A percentile compares a stretch with the other conserved stretches of the same genome.
Evolutionary conservation across 2,888 invertebrate genomes (phyloP).

Genomic region (Plebejus argus): DNA sequence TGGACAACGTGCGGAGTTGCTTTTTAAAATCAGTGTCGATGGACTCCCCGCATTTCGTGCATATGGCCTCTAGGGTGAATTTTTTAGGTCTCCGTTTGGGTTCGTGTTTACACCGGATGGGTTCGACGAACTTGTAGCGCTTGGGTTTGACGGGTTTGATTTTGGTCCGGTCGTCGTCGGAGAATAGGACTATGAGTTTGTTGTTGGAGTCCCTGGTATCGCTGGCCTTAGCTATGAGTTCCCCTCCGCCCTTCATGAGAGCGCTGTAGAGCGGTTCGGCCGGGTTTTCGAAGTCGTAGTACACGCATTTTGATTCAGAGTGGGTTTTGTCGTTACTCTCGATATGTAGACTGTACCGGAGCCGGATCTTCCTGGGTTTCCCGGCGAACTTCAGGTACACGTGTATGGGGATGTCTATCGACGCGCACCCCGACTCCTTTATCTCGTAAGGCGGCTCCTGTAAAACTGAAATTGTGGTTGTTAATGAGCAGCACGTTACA

Average conservation of each 20-base stretch:
- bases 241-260: slow-evolving; percentile 70
- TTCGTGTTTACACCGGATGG: slow-evolving; percentile 58
- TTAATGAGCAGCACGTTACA: not conserved
- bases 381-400: slow-evolving; percentile 72
- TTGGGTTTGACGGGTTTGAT: slow-evolving; percentile 47
- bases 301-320: slow-evolving; percentile 66
- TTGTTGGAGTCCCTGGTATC: slow-evolving; percentile 46
- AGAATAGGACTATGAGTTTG: slow-evolving; percentile 57
- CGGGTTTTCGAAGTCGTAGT: slow-evolving; percentile 72
- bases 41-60: slow-evolving; percentile 65
- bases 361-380: slow-evolving; percentile 69
- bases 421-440: slow-evolving; percentile 73
- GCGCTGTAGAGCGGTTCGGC: slow-evolving; percentile 62
- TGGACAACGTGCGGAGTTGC: slow-evolving; percentile 59
- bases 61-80: slow-evolving; percentile 57
- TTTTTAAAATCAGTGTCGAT: slow-evolving; percentile 62
- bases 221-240: slow-evolving; percentile 59
- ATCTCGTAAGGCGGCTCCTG: slow-evolving; percentile 79
- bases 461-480: slow-evolving; percentile 59
- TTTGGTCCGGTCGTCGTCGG: slow-evolving; percentile 50
- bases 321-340: slow-evolving; percentile 65
- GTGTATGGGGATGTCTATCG: slow-evolving; percentile 73
- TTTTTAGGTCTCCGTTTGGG: slow-evolving; percentile 49
- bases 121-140: slow-evolving; percentile 63
- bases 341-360: slow-evolving; percentile 68